Evolutionary conservation across 2,888 invertebrate genomes (phyloP).

Genomic region (Nymphalis urticae): DNA sequence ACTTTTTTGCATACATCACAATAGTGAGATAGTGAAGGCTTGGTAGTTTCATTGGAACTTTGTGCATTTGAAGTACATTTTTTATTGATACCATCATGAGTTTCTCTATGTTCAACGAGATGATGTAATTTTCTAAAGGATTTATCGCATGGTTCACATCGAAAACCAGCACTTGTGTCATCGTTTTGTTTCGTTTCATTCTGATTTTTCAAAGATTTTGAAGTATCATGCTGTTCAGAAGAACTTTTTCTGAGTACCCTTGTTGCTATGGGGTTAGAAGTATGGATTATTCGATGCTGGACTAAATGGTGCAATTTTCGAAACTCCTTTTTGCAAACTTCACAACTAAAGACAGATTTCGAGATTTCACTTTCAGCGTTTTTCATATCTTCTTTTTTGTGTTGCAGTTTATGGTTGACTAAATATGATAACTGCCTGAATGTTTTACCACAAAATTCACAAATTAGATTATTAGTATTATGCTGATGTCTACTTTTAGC

Average conservation of each 20-base stretch:
- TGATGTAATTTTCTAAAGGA: constrained; percentile 78
- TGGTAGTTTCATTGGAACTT: constrained; percentile 47
- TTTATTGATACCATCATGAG: constrained; percentile 71
- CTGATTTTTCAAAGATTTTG: constrained; percentile 51
- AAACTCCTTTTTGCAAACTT: constrained; percentile 75
- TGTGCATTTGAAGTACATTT: constrained; percentile 52
- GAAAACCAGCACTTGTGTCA: constrained; percentile 69
- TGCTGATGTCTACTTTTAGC: constrained; percentile 40
- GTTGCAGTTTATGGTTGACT: constrained; percentile 68
- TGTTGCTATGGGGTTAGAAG: constrained; percentile 48
- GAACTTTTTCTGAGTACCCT: constrained; percentile 62
- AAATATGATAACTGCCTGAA: constrained; percentile 76
- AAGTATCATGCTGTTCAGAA: constrained; percentile 57
- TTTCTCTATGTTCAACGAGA: constrained; percentile 76
- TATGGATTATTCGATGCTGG: constrained; percentile 73
- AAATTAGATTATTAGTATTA: constrained; percentile 55
- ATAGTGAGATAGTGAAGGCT: constrained; percentile 51
- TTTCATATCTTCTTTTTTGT: constrained; percentile 60
- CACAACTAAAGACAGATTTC: constrained; percentile 66
- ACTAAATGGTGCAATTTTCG: constrained; percentile 75
- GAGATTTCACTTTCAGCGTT: constrained; percentile 48
- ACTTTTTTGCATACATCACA: constrained; percentile 75
- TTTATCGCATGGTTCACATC: constrained; percentile 77
- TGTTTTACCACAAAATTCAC: constrained; percentile 74
- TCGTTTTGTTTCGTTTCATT: constrained; percentile 52